A percentile compares a stretch with the other conserved stretches of the same genome.
Conservation (phyloP, 35 echinoderm and acorn worm genomes). For the Hemicentrotus pulcherrimus region DNA sequence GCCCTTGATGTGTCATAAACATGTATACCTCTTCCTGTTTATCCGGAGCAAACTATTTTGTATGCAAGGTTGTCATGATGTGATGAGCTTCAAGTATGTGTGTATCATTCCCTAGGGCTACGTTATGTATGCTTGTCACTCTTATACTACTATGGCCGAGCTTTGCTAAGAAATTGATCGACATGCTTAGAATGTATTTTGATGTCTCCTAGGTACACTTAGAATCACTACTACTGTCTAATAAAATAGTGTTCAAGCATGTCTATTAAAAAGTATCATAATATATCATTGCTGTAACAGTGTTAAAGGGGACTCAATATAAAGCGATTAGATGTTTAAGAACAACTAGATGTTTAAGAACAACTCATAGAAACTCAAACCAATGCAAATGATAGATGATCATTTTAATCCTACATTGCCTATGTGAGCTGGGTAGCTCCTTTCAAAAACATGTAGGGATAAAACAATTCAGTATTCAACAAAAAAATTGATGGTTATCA, state of each 20-base stretch:
- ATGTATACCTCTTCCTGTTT: background rate
- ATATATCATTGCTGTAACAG: too few relatives aligned
- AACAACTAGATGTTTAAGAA: background rate
- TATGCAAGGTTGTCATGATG: background rate
- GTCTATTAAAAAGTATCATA: too few relatives aligned
- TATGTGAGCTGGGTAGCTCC: background rate
- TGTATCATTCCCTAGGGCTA: background rate
- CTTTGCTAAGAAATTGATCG: too few relatives aligned
- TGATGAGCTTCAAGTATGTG: background rate
- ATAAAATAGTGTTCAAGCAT: too few relatives aligned
- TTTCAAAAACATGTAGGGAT: too few relatives aligned
- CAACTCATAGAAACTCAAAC: background rate
- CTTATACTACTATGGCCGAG: background rate
- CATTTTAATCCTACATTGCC: background rate
- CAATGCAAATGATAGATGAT: background rate
- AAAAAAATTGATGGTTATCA: too few relatives aligned
- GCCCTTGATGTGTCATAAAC: background rate
- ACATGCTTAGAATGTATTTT: too few relatives aligned
- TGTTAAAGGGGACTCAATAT: too few relatives aligned
- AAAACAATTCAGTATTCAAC: too few relatives aligned
- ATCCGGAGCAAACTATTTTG: background rate
- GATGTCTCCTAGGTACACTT: too few relatives aligned
- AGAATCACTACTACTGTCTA: too few relatives aligned
- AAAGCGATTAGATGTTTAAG: too few relatives aligned
- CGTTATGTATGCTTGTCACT: background rate